Base-by-base conservation (phyloP, 2,113 vertebrate species). In the Danionella cerebrum region DNA sequence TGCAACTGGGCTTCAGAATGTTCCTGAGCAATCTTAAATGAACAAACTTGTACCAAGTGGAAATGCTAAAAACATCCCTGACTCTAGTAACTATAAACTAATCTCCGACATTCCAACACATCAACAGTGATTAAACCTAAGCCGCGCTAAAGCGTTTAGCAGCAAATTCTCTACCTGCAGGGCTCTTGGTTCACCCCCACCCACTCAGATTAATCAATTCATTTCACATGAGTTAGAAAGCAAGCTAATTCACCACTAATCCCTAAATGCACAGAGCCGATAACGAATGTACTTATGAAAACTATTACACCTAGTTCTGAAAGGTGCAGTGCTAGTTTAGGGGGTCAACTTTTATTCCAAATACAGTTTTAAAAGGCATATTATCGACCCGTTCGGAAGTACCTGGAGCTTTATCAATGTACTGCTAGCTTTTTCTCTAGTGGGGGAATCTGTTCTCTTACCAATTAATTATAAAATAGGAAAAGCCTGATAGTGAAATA, bases 211-310 rank as follows among this genome's bases (percentile, higher is more conserved):
- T 48, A 14, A 68, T 63, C 42, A 67, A 36, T 27, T 35, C 14
- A 5, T n/a, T n/a, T n/a, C n/a, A 35, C 35, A 19, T 29, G 54
- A 54, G 55, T 13, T 39, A 55, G 12, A 24, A 39, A 5, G 50
- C 5, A 6, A 67, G 12, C 53, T 55, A 65, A 69, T 76, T 76
- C 52, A 59, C 66, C 58, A 48, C 50, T 12, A 59, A 55, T 39
- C 24, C 13, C 51, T 25, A 25, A 45, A 44, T 39, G 41, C 39
- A 44, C 51, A 64, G 63, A 16, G 41, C 41, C 65, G 65, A 36
- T 45, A 57, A 65, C 31, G 18, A 19, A 58, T 27, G n/a, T 10
- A 13, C 3, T 22, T 39, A n/a, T n/a, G n/a, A n/a, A n/a, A n/a
- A n/a, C n/a, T n/a, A n/a, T n/a, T n/a, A n/a, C n/a, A n/a, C n/a